Conservation (phyloP, 2,888 invertebrate genomes). For the Dicyrtomina minuta region DNA sequence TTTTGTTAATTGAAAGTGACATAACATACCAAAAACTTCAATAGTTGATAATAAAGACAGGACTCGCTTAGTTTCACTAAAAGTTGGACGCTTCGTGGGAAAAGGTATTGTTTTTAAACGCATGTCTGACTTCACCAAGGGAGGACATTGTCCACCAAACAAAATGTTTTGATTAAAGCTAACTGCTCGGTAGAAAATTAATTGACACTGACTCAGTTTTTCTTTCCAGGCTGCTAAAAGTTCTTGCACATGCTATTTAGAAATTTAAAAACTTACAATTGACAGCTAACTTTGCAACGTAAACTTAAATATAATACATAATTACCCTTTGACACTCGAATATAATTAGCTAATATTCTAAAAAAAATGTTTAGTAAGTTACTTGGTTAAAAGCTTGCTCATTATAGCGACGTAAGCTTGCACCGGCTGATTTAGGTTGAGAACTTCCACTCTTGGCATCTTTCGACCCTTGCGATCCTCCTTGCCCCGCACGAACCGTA, state of each 20-base stretch:
- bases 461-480: conserved; percentile 70
- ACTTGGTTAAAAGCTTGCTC: conserved; percentile 74
- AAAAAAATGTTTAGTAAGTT: conserved; percentile 36
- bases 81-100: conserved; percentile 77
- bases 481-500: conserved; percentile 79
- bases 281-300: no score
- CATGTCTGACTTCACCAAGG: conserved; percentile 65
- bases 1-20: no score
- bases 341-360: conserved; percentile 6
- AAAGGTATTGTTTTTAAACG: conserved; percentile 74
- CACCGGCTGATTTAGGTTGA: conserved; percentile 76
- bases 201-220: conserved; percentile 67
- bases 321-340: not conserved
- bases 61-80: conserved; percentile 74
- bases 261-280: conserved; percentile 52
- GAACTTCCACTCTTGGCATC: conserved; percentile 65
- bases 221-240: conserved; percentile 69
- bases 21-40: conserved; percentile 69
- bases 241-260: conserved; percentile 74
- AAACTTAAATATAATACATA: no score
- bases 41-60: conserved; percentile 66
- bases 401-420: conserved; percentile 76
- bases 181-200: conserved; percentile 75
- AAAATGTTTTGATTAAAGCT: conserved; percentile 73
- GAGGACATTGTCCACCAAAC: conserved; percentile 72